phyloP scores from a whole-genome alignment of 2,113 vertebrate genomes.

The Ageneiosus marmoratus region DNA sequence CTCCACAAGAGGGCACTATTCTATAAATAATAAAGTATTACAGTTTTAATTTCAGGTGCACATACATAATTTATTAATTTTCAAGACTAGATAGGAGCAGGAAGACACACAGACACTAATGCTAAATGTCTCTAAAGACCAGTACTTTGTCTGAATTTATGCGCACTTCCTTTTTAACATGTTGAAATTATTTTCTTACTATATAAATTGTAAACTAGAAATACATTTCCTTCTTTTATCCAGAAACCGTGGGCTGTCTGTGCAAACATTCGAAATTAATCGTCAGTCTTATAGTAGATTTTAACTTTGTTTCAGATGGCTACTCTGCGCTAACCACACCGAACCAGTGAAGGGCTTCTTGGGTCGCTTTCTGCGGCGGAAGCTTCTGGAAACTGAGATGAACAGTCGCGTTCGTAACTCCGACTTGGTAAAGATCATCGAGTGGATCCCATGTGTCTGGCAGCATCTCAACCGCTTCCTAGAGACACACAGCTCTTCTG shows the following conservation, averaged over 20 bases:
- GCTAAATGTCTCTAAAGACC: not conserved
- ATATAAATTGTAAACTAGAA: not conserved
- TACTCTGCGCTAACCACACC: slow-evolving; percentile 84
- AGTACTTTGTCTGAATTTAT: not conserved
- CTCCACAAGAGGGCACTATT: not conserved
- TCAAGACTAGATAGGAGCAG: no score
- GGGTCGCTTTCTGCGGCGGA: slow-evolving; percentile 83
- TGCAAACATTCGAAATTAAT: not conserved
- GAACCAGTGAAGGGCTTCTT: slow-evolving; percentile 89
- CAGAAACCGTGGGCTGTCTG: not conserved
- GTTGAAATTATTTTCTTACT: not conserved
- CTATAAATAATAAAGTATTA: not conserved
- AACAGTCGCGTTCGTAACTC: slow-evolving; percentile 79
- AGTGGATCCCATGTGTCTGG: slow-evolving; percentile 88
- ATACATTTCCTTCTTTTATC: not conserved
- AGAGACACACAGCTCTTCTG: slow-evolving; percentile 86
- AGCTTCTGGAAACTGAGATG: slow-evolving; percentile 86
- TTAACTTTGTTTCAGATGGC: slow-evolving; percentile 72
- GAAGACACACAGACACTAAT: not conserved
- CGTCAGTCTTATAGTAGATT: not conserved
- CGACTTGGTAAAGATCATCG: slow-evolving; percentile 84
- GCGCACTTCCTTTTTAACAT: not conserved
- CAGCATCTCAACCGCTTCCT: slow-evolving; percentile 87
- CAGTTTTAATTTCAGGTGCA: not conserved
- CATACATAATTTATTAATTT: not conserved